Percentiles rank a stretch among this genome's conserved stretches.
These are phyloP conservation scores for Rotaria sp. DNA, from an alignment of 2,888 invertebrate genomes.

Conservation along the genomic window DNA sequence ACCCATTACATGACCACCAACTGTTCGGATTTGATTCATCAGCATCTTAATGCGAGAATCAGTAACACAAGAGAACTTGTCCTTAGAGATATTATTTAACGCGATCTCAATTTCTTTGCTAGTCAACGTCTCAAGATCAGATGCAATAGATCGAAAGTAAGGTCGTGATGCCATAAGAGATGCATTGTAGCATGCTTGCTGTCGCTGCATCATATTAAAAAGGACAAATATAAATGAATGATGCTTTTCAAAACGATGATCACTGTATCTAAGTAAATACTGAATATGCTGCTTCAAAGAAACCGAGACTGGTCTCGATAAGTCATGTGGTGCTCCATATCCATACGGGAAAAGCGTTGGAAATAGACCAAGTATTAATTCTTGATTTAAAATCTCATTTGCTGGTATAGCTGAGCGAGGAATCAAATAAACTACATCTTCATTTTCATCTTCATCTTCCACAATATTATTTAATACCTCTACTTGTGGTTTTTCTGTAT, in stretches of 20 bases:
- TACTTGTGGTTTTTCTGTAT: no score
- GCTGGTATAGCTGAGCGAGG: not conserved
- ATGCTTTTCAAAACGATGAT: not conserved
- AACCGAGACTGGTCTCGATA: not conserved
- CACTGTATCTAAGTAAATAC: not conserved
- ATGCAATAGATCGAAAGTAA: not conserved
- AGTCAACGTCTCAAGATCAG: not conserved
- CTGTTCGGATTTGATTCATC: no score
- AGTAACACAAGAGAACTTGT: no score
- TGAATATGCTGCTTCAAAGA: not conserved
- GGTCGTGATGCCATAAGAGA: not conserved
- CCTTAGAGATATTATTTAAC: no score
- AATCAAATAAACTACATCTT: not conserved
- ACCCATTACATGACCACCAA: no score
- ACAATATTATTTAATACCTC: rapidly evolving
- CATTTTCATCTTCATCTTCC: not conserved
- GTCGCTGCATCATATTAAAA: not conserved
- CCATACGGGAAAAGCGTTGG: not conserved
- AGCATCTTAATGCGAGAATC: no score
- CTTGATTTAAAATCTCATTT: not conserved
- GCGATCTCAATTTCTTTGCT: not conserved
- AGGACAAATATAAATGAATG: not conserved
- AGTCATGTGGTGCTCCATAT: not conserved
- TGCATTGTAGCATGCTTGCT: not conserved
- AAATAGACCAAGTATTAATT: not conserved